Evolutionary conservation across 1,140 invertebrate species (phyloP).

Genomic region (Copidosoma floridanum): DNA sequence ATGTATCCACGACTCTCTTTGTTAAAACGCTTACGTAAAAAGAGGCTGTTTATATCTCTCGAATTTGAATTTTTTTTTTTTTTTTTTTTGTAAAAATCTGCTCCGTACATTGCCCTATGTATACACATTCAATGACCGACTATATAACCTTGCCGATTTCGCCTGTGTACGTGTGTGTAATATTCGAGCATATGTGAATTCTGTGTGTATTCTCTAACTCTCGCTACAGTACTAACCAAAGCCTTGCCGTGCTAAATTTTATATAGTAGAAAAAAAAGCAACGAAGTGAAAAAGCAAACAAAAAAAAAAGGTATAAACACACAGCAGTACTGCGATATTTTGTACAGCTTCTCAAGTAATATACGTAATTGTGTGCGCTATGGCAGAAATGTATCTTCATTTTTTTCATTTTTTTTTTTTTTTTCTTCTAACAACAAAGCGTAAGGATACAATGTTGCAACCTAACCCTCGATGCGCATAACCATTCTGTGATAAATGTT

Average conservation of each 20-base stretch:
- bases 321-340: conserved; percentile 6
- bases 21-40: too few species aligned
- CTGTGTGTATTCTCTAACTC: conserved; percentile 35
- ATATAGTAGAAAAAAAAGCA: background rate
- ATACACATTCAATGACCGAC: background rate
- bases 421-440: too few species aligned
- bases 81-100: conserved; percentile 13
- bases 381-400: conserved; percentile 14
- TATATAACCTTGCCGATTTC: conserved; percentile 27
- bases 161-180: conserved; percentile 40
- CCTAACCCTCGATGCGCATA: conserved; percentile 1
- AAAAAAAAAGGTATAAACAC: too few species aligned
- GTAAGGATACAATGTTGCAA: conserved; percentile 6
- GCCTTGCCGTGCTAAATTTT: conserved; percentile 32
- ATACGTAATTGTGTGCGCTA: conserved; percentile 32
- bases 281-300: background rate
- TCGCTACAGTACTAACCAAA: conserved; percentile 30
- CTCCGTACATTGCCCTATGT: conserved; percentile 16
- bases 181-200: conserved; percentile 37
- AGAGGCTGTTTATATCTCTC: too few species aligned
- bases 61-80: background rate
- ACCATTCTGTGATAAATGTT: too few species aligned
- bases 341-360: conserved; percentile 29
- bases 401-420: too few species aligned
- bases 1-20: too few species aligned